Conservation (phyloP, 2,113 vertebrate species). For the Climacteris rufus region DNA sequence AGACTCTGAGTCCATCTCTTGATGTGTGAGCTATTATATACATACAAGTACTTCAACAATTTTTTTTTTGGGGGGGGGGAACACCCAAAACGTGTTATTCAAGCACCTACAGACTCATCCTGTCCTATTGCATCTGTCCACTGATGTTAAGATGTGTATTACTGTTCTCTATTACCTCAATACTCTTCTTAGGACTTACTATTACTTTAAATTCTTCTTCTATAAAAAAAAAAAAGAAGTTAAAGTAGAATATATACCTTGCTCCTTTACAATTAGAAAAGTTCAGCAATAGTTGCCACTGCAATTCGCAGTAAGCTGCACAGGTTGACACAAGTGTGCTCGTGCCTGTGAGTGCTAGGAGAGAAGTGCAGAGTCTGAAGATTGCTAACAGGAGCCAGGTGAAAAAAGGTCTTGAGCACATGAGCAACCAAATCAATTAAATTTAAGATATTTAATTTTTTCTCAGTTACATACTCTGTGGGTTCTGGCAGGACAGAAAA, state of each 20-base stretch:
- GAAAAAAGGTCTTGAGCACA: neutral
- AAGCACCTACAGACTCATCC: neutral
- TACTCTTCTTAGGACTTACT: neutral
- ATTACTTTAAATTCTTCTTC: neutral
- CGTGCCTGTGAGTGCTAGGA: neutral
- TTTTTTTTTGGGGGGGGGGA: too few relatives aligned
- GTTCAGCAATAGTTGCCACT: neutral
- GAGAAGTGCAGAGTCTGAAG: neutral
- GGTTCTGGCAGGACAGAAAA: neutral
- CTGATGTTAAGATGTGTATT: neutral
- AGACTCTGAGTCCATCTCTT: neutral
- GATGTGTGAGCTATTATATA: neutral
- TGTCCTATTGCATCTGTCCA: neutral
- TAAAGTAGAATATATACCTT: neutral
- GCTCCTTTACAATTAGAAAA: neutral
- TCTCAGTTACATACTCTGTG: neutral
- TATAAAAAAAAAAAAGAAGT: neutral
- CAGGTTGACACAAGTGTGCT: neutral
- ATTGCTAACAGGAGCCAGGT: neutral
- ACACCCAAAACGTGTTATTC: accelerated
- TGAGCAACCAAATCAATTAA: neutral
- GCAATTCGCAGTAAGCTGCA: neutral
- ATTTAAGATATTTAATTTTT: neutral
- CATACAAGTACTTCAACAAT: neutral
- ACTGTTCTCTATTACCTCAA: neutral